Evolutionary conservation across 2,113 vertebrate genomes (phyloP), one percentile per base, ranked within the genome.

Genomic region (Himantopus leucocephalus): DNA sequence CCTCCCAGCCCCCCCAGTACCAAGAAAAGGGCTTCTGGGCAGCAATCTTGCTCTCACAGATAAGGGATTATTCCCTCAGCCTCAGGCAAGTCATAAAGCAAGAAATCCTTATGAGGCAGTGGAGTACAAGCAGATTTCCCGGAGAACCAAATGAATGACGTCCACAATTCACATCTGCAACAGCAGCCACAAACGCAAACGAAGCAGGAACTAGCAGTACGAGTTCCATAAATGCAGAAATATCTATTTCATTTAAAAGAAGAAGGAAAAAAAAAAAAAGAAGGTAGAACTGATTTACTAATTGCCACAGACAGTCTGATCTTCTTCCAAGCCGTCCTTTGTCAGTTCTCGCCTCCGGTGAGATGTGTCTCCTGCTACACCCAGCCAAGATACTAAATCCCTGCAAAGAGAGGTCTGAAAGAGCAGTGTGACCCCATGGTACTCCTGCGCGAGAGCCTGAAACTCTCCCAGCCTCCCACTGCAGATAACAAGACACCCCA

Each of bases 201-300:
- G 2, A 60, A 48, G 43, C 0, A 5, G 75, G 60, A 21, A 10
- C 3, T 8, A 34, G 53, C 0, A 11, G 16, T 8, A 17, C 0
- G 8, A 90, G 55, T 21, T 47, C 52, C 26, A 18, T 22, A 58
- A 29, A 63, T 3, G 18, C 30, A 60, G 52, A 77, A 32, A 60
- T 6, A 24, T 0, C 20, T 23, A 50, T 8, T 59, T 32, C 4
- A 39, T 24, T 59, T 58, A 24, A 52, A 63, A 62, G 12, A 26
- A 27, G 3, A 26, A 62, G 52, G 9, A 8, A 24, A 9, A 24
- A 68, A 8, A 24, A 9, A 24, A 68, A 37, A 8, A 58, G 1
- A 3, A 45, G 5, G 21, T 5, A 53, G 50, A 35, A 45, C 12
- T 15, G 58, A 22, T 82, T n/a, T 48, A 6, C 24, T 86, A 26